Evolutionary conservation across 2,113 vertebrate species (phyloP).

Genomic region (Bambusicola thoracicus): DNA sequence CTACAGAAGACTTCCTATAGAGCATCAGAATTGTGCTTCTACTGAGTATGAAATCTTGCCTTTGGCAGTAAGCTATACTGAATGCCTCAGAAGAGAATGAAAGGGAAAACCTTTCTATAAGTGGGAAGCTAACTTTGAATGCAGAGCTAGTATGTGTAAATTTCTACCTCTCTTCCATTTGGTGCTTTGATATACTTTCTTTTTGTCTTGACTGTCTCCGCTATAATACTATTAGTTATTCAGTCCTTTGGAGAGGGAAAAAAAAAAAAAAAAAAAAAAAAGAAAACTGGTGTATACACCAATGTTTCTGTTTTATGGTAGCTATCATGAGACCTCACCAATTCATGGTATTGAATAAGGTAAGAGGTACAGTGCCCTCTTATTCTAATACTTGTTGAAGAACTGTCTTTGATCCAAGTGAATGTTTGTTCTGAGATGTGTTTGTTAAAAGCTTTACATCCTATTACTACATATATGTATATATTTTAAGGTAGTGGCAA

Average conservation of each 20-base stretch:
- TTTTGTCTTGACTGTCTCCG: neutral
- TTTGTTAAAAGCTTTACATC: neutral
- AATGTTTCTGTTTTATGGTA: neutral
- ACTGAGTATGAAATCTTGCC: slow-evolving; percentile 25
- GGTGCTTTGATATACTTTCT: slow-evolving; percentile 41
- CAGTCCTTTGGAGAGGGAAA: neutral
- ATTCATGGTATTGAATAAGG: neutral
- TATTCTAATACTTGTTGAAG: neutral
- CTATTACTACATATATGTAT: neutral
- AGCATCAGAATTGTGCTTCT: slow-evolving; percentile 7
- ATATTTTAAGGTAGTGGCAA: neutral
- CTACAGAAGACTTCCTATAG: neutral
- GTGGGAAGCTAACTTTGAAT: slow-evolving; percentile 21
- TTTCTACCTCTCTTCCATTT: neutral
- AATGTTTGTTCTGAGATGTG: neutral
- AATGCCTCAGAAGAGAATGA: slow-evolving; percentile 34
- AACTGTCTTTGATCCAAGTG: neutral
- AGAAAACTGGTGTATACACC: neutral
- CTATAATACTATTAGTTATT: neutral
- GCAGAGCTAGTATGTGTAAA: neutral
- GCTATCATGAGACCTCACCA: neutral
- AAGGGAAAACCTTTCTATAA: slow-evolving; percentile 5
- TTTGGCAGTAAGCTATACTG: slow-evolving; percentile 27
- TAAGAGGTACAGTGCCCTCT: neutral
- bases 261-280: neutral